A percentile compares a stretch with the other conserved stretches of the same genome.
Evolutionary conservation across 2,797 vertebrate genomes (phyloP).

Genomic region (Poeciliopsis infans): DNA sequence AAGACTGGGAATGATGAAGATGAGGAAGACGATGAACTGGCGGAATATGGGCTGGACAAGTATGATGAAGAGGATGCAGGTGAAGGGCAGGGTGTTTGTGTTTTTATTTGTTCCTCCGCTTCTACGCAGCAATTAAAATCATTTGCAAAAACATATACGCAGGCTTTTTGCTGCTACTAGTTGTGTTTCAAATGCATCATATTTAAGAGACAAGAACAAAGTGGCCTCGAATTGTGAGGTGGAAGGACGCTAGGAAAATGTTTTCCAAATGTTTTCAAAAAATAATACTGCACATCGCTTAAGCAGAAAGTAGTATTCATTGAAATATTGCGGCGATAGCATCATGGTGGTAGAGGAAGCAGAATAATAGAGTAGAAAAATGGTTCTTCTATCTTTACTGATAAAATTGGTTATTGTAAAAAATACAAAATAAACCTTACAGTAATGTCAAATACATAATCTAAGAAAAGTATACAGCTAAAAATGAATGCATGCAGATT

Average conservation of each 20-base stretch:
- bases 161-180: not conserved
- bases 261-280: not conserved
- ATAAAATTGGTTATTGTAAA: not conserved
- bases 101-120: not conserved
- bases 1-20: slow-evolving; percentile 57
- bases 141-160: not conserved
- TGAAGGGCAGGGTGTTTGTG: slow-evolving; percentile 46
- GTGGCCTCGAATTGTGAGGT: not conserved
- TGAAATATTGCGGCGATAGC: not conserved
- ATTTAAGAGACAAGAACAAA: not conserved
- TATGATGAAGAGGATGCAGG: slow-evolving; percentile 89
- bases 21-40: slow-evolving; percentile 84
- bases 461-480: not conserved
- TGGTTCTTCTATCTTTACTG: too few relatives aligned
- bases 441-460: not conserved
- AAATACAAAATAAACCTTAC: not conserved
- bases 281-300: not conserved
- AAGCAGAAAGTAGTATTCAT: not conserved
- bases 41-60: slow-evolving; percentile 90
- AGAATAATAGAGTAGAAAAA: not conserved
- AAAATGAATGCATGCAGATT: not conserved
- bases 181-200: not conserved
- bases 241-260: not conserved
- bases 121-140: not conserved
- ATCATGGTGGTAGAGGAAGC: not conserved